phyloP scores from a whole-genome alignment of 2,797 vertebrate species.

The Syngnathus rostellatus region DNA sequence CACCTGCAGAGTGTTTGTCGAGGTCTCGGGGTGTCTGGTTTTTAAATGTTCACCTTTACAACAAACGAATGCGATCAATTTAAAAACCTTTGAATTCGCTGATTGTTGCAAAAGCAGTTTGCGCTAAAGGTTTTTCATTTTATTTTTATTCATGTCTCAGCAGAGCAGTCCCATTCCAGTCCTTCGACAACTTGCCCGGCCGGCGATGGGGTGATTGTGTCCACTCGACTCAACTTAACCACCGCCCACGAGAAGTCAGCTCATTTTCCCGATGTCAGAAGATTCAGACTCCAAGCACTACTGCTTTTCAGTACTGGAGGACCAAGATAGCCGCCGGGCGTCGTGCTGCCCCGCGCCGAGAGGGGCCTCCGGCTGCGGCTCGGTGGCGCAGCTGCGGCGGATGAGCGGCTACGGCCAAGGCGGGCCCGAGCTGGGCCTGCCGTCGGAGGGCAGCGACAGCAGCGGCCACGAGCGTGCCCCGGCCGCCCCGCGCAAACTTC shows the following conservation, averaged over 20 bases:
- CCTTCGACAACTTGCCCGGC: conserved; percentile 8
- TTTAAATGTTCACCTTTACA: no score
- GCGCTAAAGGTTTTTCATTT: background rate
- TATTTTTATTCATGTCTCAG: background rate
- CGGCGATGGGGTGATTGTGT: conserved; percentile 52
- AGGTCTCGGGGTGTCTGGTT: conserved; percentile 22
- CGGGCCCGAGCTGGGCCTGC: conserved; percentile 58
- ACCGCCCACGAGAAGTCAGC: conserved; percentile 13
- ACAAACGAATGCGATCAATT: no score
- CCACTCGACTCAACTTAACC: conserved; percentile 5
- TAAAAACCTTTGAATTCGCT: background rate
- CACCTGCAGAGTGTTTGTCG: conserved; percentile 13
- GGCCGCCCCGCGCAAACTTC: conserved; percentile 32
- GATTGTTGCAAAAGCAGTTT: background rate
- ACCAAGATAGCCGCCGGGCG: conserved; percentile 46
- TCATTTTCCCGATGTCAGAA: conserved; percentile 58
- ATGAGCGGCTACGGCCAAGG: conserved; percentile 70
- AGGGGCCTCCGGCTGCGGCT: conserved; percentile 47
- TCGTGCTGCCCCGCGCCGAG: conserved; percentile 41
- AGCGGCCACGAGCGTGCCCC: conserved; percentile 56
- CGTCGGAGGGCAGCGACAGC: conserved; percentile 74
- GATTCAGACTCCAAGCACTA: conserved; percentile 60
- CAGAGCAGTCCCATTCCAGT: conserved; percentile 28
- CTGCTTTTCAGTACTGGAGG: conserved; percentile 58
- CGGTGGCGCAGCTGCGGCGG: conserved; percentile 60